These are phyloP conservation scores for Ricordea florida DNA, from an alignment of 92 coral and sea anemone genomes.

Conservation along the genomic window DNA sequence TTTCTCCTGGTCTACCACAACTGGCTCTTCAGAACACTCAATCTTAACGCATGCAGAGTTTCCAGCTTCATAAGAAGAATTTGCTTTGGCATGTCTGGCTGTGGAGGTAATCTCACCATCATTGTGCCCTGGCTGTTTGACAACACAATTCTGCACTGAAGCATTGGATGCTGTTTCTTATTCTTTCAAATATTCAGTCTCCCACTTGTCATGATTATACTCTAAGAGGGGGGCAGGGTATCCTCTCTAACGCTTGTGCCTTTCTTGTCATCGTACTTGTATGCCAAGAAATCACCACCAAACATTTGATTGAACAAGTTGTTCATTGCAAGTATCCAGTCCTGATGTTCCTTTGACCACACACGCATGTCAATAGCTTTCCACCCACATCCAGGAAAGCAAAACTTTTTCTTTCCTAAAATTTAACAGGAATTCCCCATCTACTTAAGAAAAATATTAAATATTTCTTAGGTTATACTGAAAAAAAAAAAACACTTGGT, in stretches of 20 bases:
- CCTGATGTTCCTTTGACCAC: conserved; percentile 10
- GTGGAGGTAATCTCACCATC: too few relatives aligned
- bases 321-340: conserved; percentile 10
- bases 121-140: too few relatives aligned
- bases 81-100: too few relatives aligned
- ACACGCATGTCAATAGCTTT: not conserved
- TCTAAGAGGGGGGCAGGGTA: not conserved
- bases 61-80: too few relatives aligned
- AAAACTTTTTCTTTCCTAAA: conserved; percentile 3
- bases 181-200: not conserved
- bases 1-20: too few relatives aligned
- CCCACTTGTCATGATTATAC: conserved; percentile 2
- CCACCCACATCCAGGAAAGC: conserved; percentile 48
- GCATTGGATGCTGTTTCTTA: not conserved
- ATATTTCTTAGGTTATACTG: too few relatives aligned
- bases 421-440: too few relatives aligned
- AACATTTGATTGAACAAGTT: not conserved
- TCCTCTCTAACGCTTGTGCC: conserved; percentile 1
- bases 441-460: too few relatives aligned
- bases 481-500: too few relatives aligned
- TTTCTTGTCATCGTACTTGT: not conserved
- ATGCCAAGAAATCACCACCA: conserved; percentile 32
- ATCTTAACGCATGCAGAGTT: too few relatives aligned
- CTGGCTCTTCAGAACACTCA: too few relatives aligned
- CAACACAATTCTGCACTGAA: too few relatives aligned